Base-by-base conservation (phyloP, 2,113 vertebrate species). In the Trichomycterus rosablanca region DNA sequence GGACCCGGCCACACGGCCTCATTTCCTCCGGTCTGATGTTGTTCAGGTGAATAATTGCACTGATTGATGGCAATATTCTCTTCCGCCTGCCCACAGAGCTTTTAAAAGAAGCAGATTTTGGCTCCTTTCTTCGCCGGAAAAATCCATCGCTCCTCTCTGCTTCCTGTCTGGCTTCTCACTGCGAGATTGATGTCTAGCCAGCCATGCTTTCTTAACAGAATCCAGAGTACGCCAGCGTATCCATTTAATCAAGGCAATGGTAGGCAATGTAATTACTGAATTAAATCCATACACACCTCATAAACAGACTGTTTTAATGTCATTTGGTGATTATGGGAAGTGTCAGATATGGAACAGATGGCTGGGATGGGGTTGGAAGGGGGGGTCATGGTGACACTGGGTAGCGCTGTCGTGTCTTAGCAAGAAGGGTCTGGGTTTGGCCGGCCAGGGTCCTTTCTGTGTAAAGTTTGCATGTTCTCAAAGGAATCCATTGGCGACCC, bases 1-100 rank as follows among this genome's bases (percentile, higher is more conserved):
- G 48, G 61, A 53, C 48, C 37, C 18, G 23, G 34, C 42, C 55
- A 15, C 50, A 65, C 44, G 40, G 61, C 55, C 49, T 64, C 35
- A 53, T 70, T 43, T 65, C 61, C 55, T 59, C 16, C 3, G 2
- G 34, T 61, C 28, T 61, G 44, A 62, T 66, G 40, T 35, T 14
- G 58, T 54, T 52, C 39, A 66, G 62, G 68, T 71, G 68, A 71
- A 66, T 71, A 71, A 71, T 71, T 71, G 57, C 39, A 22, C 51
- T 61, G 57, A 71, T 66, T 46, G 51, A 66, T 66, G 63, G 44
- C 44, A 48, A 56, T 56, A 50, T 50, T 61, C 57, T 23, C 44
- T 43, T 32, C 26, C 50, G 20, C 18, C 7, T 9, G 28, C 63
- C 16, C 12, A 26, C 39, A 32, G 55, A 43, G 57, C 23, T 54